Conservation (phyloP, 2,797 vertebrate species). For the Acanthurus tractus region DNA sequence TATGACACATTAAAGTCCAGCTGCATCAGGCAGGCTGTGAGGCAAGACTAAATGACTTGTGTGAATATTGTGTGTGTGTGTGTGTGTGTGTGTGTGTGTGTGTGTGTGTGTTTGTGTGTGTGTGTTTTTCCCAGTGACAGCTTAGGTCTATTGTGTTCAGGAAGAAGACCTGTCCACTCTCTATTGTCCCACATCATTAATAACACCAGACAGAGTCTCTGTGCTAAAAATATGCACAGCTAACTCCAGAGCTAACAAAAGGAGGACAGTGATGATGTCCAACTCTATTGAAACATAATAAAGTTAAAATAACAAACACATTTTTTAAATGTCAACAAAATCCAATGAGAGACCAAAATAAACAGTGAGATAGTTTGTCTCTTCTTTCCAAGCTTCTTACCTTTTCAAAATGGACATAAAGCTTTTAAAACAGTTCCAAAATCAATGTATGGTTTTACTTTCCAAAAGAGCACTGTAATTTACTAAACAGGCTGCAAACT, state of each 20-base stretch:
- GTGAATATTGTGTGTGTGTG: conserved; percentile 2
- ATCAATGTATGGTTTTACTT: not conserved
- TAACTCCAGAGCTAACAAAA: conserved; percentile 55
- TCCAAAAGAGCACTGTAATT: not conserved
- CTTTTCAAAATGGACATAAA: no score
- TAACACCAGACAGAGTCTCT: conserved; percentile 69
- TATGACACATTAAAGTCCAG: conserved; percentile 56
- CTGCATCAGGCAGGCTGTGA: conserved; percentile 51
- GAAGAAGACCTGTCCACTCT: conserved; percentile 61
- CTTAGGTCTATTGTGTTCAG: conserved; percentile 70
- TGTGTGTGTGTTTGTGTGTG: conserved; percentile 22
- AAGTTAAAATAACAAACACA: not conserved
- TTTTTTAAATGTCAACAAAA: not conserved
- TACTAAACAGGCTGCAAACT: no score
- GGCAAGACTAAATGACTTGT: conserved; percentile 24
- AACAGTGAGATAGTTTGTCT: no score
- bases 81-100: conserved; percentile 25
- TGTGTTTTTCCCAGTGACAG: conserved; percentile 36
- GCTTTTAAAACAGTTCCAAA: no score
- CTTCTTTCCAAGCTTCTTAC: no score
- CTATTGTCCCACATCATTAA: conserved; percentile 78
- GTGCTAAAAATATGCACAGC: conserved; percentile 67
- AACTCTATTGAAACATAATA: not conserved
- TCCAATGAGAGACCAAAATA: not conserved
- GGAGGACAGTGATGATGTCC: conserved; percentile 27